Conservation (phyloP, 2,888 invertebrate genomes). For the Nomada fabriciana region DNA sequence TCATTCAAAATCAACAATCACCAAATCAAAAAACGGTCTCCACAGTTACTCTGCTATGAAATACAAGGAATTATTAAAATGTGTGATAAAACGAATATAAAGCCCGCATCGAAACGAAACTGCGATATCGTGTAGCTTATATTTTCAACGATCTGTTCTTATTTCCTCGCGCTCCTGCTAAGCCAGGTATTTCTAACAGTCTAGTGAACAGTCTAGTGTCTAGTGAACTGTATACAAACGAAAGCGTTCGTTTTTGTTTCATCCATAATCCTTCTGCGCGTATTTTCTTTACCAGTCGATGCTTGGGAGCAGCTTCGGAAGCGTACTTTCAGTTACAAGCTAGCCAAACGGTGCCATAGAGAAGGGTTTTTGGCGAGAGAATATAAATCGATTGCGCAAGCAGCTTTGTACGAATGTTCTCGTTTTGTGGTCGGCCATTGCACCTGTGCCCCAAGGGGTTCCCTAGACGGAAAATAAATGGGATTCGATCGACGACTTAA, state of each 20-base stretch:
- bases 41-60: too few relatives aligned
- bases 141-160: neutral
- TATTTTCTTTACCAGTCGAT: conserved; percentile 33
- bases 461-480: conserved; percentile 68
- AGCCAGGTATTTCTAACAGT: conserved; percentile 2
- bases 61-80: too few relatives aligned
- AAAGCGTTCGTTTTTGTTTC: conserved; percentile 3
- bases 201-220: neutral
- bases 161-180: neutral
- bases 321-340: conserved; percentile 45
- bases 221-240: neutral
- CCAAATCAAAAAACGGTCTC: too few relatives aligned
- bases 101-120: neutral
- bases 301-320: conserved; percentile 26
- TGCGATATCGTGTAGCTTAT: neutral
- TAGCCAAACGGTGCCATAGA: neutral
- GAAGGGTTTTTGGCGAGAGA: conserved; percentile 29
- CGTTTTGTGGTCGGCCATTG: conserved; percentile 70
- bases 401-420: conserved; percentile 69
- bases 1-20: too few relatives aligned
- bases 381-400: conserved; percentile 72
- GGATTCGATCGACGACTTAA: conserved; percentile 74
- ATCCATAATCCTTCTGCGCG: conserved; percentile 15
- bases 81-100: conserved; percentile 5
- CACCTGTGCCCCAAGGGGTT: conserved; percentile 68